Base-by-base conservation (phyloP, 2,888 invertebrate genomes). In the Priocnemis perturbator region DNA sequence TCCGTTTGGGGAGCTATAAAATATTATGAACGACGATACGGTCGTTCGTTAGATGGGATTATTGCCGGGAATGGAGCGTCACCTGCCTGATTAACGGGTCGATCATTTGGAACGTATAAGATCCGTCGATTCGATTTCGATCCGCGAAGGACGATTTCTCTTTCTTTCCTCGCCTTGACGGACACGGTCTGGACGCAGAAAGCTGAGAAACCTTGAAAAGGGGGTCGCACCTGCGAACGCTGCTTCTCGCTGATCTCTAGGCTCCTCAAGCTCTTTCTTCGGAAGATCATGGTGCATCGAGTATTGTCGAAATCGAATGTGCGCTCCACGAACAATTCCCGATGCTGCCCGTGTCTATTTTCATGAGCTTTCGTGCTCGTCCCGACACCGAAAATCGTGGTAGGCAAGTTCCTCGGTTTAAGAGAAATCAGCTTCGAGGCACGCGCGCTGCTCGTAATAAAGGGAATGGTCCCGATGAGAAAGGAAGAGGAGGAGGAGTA, bases 211-310 rank as follows among this genome's bases (percentile, higher is more conserved):
- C 72, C 66, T 77, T 69, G 72, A 59, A 77, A 85, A 84, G 75
- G 82, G 82, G 85, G 83, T 84, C 84, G 82, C 85, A 86, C 86
- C 86, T 86, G 86, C 84, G 50, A 64, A 58, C 59, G 64, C 60
- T 57, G 71, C 66, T 67, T 77, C 61, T 9, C 37, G 11, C 37
- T 37, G 11, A 37, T 37, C 37, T 37, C 37, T 11, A 11, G 7
- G 14, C 7, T 37, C 7, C 11, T 11, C 1, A 37, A 37, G 37
- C 37, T 37, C 11, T 37, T 37, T 37, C 7, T 26, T 5, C 26
- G 26, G 26, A 26, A 26, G 5, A 26, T 26, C 26, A 26, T 26
- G 5, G 5, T 26, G 26, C 26, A 26, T n/a, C n/a, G 26, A 26
- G 5, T 26, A 26, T 26, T 26, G 5, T 2, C 26, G 5, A 26